Evolutionary conservation across 2,113 vertebrate genomes (phyloP), one percentile per base, ranked within the genome.

Genomic region (Gadus chalcogrammus): DNA sequence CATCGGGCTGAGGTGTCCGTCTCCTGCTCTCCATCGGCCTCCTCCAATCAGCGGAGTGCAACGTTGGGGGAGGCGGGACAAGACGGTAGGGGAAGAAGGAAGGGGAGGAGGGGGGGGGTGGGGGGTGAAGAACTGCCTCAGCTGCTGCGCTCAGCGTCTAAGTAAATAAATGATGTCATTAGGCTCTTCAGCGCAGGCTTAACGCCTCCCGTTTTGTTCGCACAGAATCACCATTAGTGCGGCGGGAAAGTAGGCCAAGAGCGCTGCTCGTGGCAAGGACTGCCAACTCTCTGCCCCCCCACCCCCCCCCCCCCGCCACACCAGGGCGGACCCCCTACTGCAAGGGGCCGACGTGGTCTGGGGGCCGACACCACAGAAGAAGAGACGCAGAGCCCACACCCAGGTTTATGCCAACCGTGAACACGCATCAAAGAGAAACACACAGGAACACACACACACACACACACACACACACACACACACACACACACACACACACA

Each of bases 241-340:
- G 55, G 20, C 20, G 55, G 15, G 2, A 88, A 92, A 91, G 82
- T 91, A 90, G 91, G 90, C 91, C 89, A 90, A 91, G 79, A 85
- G 84, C 77, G 76, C 74, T 58, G 78, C 74, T 84, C 84, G 20
- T 20, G 76, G 71, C 87, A 81, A 82, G 80, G 78, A 84, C 81
- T 75, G 76, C 85, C 84, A 85, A 78, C 85, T 77, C 82, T 70
- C 72, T 72, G 75, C 77, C 74, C 76, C 74, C 67, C 64, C 62
- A 0, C 0, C 20, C 20, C 20, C 20, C 20, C 20, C 20, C 20
- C 20, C 20, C 20, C 20, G 1, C 20, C 20, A 0, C 66, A 62
- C 38, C 63, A 38, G 20, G 2, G 9, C 4, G 6, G 60, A 18
- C n/a, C 60, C 24, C 28, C 6, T 20, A 15, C 64, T 6, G 64